Evolutionary conservation across 1,140 invertebrate species (phyloP).

Genomic region (Grapholita molesta): DNA sequence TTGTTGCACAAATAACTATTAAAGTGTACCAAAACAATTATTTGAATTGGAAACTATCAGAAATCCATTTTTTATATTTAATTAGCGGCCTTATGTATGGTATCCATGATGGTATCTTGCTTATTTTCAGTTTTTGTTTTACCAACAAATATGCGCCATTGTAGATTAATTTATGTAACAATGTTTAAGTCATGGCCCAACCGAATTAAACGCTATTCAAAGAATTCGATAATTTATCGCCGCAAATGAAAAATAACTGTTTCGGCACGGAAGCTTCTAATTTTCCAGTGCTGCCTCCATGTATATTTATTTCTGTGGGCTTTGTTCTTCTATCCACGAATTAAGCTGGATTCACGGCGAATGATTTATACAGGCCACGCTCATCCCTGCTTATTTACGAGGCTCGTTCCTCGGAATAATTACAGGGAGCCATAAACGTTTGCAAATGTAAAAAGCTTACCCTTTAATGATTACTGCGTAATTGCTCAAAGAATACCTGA

Average conservation of each 20-base stretch:
- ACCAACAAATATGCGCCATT: background rate
- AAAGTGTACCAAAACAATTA: no score
- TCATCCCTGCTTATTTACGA: conserved; percentile 73
- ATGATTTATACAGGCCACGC: conserved; percentile 72
- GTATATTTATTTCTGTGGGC: conserved; percentile 63
- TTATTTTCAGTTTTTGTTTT: background rate
- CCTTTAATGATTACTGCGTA: conserved; percentile 52
- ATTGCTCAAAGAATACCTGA: conserved; percentile 39
- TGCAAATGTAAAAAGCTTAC: conserved; percentile 67
- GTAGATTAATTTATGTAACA: background rate
- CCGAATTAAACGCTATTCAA: conserved; percentile 26
- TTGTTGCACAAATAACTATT: no score
- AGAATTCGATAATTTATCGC: conserved; percentile 46
- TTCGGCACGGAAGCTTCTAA: conserved; percentile 47
- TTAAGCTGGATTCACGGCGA: conserved; percentile 62
- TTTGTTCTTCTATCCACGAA: conserved; percentile 71
- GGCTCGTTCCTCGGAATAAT: conserved; percentile 62
- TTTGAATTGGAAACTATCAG: background rate
- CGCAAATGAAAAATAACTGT: conserved; percentile 40
- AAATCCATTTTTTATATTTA: no score
- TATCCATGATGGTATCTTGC: no score
- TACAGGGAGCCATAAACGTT: conserved; percentile 63
- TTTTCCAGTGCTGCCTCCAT: conserved; percentile 45
- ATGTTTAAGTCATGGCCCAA: background rate
- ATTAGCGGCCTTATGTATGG: no score